These are phyloP conservation scores for Solea solea DNA, from an alignment of 2,113 vertebrate species.

Conservation along the genomic window DNA sequence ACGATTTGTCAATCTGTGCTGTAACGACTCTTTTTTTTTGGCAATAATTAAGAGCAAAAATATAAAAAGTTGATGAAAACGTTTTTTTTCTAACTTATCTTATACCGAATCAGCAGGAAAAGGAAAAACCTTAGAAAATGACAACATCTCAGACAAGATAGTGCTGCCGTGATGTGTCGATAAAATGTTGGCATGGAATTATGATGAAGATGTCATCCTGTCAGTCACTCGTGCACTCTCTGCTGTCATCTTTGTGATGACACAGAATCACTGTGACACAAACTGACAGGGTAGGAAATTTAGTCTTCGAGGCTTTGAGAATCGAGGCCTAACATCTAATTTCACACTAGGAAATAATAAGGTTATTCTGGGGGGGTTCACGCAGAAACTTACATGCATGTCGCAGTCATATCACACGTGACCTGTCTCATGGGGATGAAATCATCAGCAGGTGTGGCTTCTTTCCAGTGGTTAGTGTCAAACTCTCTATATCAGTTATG, in stretches of 20 bases:
- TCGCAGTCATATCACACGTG: slow-evolving; percentile 21
- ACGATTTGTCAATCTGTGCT: too few relatives aligned
- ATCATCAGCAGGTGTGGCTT: background rate
- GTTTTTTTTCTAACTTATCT: too few relatives aligned
- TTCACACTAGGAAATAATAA: slow-evolving; percentile 30
- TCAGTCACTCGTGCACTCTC: background rate
- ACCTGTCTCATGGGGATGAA: slow-evolving; percentile 34
- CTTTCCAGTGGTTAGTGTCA: background rate
- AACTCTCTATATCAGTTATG: background rate
- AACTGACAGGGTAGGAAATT: slow-evolving; percentile 35
- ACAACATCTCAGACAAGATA: too few relatives aligned
- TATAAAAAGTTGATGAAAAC: too few relatives aligned
- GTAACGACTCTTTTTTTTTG: too few relatives aligned
- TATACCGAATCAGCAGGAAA: too few relatives aligned
- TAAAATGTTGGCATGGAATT: background rate
- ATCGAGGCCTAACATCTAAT: slow-evolving; percentile 17
- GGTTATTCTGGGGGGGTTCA: background rate
- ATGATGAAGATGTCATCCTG: slow-evolving; percentile 17
- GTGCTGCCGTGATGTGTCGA: background rate
- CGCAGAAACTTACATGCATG: slow-evolving; percentile 15
- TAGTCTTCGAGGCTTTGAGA: background rate
- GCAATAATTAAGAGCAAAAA: too few relatives aligned
- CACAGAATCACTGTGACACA: slow-evolving; percentile 7
- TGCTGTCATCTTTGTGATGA: background rate
- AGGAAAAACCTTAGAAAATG: too few relatives aligned